A percentile compares a stretch with the other conserved stretches of the same genome.
Conservation (phyloP, 2,797 vertebrate genomes). For the Onychomys arenicola region DNA sequence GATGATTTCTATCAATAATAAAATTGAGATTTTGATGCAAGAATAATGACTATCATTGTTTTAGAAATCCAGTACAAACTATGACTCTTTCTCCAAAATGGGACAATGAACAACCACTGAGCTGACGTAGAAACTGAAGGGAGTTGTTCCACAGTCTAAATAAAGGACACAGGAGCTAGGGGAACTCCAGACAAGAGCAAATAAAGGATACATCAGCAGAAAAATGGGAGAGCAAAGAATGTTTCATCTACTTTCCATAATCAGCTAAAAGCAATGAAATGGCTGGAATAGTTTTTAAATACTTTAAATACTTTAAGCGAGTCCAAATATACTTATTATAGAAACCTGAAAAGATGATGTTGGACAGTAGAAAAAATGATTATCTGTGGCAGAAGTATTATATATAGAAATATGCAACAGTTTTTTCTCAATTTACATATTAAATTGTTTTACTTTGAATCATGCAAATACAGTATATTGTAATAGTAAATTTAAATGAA, state of each 20-base stretch:
- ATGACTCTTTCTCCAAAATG: background rate
- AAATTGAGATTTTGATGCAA: background rate
- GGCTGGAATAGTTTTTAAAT: background rate
- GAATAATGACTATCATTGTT: background rate
- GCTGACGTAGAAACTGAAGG: background rate
- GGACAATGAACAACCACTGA: background rate
- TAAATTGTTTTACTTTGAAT: background rate
- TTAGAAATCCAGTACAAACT: background rate
- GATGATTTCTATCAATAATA: background rate
- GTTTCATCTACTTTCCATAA: background rate
- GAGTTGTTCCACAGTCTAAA: background rate
- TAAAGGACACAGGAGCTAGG: background rate
- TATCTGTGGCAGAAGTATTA: background rate
- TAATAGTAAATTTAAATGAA: background rate
- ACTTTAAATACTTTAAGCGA: background rate
- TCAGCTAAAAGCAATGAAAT: background rate
- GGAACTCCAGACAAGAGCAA: background rate
- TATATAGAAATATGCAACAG: background rate
- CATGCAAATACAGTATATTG: background rate
- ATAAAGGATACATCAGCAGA: background rate
- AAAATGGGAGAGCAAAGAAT: background rate
- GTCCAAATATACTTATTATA: background rate
- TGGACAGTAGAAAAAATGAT: background rate
- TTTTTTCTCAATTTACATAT: background rate
- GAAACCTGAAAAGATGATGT: background rate